phyloP scores from a whole-genome alignment of 2,888 invertebrate species.

The Ecdyonurus torrentis region DNA sequence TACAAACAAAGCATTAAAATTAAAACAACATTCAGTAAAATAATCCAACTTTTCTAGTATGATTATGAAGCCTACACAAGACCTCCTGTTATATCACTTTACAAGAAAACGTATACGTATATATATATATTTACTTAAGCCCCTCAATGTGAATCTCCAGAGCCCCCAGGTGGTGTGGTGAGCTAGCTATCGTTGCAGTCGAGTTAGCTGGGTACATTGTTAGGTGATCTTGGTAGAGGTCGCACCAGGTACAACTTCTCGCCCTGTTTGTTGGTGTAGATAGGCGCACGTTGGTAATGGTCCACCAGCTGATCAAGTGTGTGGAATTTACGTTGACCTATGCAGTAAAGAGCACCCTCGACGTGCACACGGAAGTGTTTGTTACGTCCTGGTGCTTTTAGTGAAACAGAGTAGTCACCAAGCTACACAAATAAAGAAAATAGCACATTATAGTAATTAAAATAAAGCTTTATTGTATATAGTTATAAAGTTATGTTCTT shows the following conservation, averaged over 20 bases:
- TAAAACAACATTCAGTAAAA: too few species aligned
- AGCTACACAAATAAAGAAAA: constrained; percentile 46
- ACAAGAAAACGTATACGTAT: too few species aligned
- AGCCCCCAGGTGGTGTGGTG: neutral
- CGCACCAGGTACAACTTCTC: constrained; percentile 95
- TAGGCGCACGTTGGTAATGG: constrained; percentile 97
- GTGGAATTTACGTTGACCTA: constrained; percentile 95
- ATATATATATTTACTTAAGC: too few species aligned
- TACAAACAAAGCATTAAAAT: too few species aligned
- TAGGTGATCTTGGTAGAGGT: constrained; percentile 49
- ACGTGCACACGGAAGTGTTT: constrained; percentile 99
- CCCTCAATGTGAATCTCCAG: too few species aligned
- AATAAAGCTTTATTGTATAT: too few species aligned
- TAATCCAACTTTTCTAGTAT: too few species aligned
- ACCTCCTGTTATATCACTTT: too few species aligned
- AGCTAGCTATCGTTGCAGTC: neutral
- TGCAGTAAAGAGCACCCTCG: constrained; percentile 81
- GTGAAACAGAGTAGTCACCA: constrained; percentile 94
- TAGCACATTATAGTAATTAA: neutral
- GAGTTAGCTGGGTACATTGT: neutral
- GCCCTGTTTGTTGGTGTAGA: constrained; percentile 94
- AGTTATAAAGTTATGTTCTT: too few species aligned
- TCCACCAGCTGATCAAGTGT: constrained; percentile 91
- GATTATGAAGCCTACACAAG: too few species aligned
- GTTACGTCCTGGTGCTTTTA: constrained; percentile 94